Base-by-base conservation (phyloP, 2,797 vertebrate genomes). In the Remorina albescens region DNA sequence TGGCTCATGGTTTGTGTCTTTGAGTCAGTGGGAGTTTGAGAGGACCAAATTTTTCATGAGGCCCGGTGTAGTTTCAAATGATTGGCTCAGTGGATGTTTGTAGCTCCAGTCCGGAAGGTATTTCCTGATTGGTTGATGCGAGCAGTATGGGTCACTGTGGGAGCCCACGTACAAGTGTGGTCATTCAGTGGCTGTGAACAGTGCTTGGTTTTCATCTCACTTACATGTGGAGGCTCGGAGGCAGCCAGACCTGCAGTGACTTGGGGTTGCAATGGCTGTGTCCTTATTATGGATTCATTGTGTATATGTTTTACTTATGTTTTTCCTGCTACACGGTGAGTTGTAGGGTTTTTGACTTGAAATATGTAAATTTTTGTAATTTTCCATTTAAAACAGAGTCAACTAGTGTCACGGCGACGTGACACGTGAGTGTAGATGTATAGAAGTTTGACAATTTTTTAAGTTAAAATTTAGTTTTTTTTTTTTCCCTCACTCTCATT, bases 91-190 rank as follows among this genome's bases (percentile, higher is more conserved):
- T 62, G 53, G 44, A 44, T 91, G 88, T 91, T 92, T 91, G 92
- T 90, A 88, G 86, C 79, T 88, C 62, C 79, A 86, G 79, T 62
- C 7, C 83, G 76, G 81, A 81, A 89, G 80, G 89, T 86, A 88
- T 92, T 91, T 93, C 88, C 92, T 91, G 88, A 94, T 94, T 92
- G 91, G 92, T 89, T 39, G 82, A 76, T 64, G 81, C 59, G 86
- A 92, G 89, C 77, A 59, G 89, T 58, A 70, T 59, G 81, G 89
- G 88, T 90, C 86, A 87, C 78, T 73, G 86, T 88, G 81, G 88
- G 82, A 87, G 86, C 78, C 81, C 78, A 69, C 59, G 21, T 80
- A 91, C 90, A 93, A 90, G 82, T 69, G 71, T 71, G 89, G 78
- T 88, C 92, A 90, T 91, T 93, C 90, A 93, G 84, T 71, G 84